Conservation (phyloP, 2,113 vertebrate species). For the Porphyrio hochstetteri region DNA sequence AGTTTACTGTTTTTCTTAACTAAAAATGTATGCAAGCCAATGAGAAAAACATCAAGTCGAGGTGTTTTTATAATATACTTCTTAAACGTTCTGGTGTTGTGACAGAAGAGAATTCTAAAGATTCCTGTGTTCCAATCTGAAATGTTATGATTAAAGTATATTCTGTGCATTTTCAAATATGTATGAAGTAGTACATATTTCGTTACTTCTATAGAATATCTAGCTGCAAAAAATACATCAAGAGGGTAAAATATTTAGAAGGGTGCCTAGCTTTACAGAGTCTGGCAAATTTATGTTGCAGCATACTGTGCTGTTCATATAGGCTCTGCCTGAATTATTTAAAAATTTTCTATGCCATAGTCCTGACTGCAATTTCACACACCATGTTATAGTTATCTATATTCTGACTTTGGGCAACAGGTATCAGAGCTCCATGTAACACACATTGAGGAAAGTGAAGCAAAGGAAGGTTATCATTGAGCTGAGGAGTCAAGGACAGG, state of each 20-base stretch:
- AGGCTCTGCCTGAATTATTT: background rate
- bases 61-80: background rate
- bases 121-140: background rate
- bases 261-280: background rate
- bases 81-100: background rate
- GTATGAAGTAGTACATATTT: background rate
- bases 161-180: background rate
- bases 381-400: background rate
- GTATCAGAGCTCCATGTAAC: background rate
- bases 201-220: background rate
- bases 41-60: background rate
- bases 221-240: background rate
- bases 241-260: conserved; percentile 10
- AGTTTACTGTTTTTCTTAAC: background rate
- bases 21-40: background rate
- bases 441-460: background rate
- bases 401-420: background rate
- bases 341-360: background rate
- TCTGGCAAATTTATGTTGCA: background rate
- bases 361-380: background rate
- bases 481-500: conserved; percentile 7
- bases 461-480: background rate
- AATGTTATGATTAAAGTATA: background rate
- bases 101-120: background rate
- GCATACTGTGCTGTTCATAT: background rate